Percentiles rank a stretch among this genome's conserved stretches.
phyloP scores from a whole-genome alignment of 2,888 invertebrate genomes.

The Synergus laeviventris region DNA sequence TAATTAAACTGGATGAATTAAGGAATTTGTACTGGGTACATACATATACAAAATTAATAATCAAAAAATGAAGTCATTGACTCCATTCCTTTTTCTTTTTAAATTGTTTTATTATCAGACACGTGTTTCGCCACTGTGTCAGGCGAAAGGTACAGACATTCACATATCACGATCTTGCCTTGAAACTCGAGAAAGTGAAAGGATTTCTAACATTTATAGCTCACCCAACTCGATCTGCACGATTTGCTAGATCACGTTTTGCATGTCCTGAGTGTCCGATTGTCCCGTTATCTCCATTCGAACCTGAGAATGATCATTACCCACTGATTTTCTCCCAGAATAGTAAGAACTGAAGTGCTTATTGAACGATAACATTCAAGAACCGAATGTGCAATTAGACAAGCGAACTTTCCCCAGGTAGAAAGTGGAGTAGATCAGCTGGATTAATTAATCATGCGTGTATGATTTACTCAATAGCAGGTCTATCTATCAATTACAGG shows the following conservation, averaged over 20 bases:
- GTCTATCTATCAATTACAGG: too few species aligned
- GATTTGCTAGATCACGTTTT: conserved; percentile 50
- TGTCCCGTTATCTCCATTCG: conserved; percentile 27
- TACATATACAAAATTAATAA: too few species aligned
- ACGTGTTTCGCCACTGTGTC: conserved; percentile 35
- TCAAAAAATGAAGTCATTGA: not conserved
- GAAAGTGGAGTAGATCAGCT: conserved; percentile 50
- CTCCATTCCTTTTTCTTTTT: not conserved
- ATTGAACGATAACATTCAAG: conserved; percentile 21
- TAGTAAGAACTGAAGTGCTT: not conserved
- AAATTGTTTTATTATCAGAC: not conserved
- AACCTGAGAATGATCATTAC: conserved; percentile 23
- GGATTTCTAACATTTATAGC: conserved; percentile 58
- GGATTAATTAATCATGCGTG: conserved; percentile 33
- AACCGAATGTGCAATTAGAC: conserved; percentile 34
- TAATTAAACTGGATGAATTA: too few species aligned
- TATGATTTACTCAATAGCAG: conserved; percentile 4
- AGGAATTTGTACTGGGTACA: too few species aligned
- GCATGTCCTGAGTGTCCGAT: conserved; percentile 43
- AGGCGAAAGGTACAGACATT: conserved; percentile 46
- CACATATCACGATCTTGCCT: conserved; percentile 61
- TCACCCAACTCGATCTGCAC: conserved; percentile 46
- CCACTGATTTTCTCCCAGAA: conserved; percentile 38
- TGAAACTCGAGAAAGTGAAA: conserved; percentile 69
- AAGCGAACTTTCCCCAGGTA: conserved; percentile 49